Evolutionary conservation across 2,113 vertebrate species (phyloP), one percentile per base, ranked within the genome.

Genomic region (Erythrocercus mccallii): DNA sequence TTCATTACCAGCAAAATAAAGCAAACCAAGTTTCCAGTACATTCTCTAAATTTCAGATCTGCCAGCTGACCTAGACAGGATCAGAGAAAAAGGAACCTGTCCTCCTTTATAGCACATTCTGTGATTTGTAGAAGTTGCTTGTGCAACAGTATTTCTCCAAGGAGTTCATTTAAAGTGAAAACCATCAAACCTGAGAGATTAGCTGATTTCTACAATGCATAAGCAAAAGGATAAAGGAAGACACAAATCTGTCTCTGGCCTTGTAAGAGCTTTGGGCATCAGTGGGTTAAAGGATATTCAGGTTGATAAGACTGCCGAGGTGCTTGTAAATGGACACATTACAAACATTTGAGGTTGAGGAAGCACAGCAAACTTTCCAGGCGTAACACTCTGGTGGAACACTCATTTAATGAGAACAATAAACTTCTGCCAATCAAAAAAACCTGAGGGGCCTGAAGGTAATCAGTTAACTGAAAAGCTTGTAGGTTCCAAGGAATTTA

Each of bases 341-440:
- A 65, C 50, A 61, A 62, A 77, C 23, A 28, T 48, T 42, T 33
- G 42, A 40, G 79, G 62, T 48, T 92, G 70, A 82, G 64, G 81
- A 84, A 90, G 47, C 68, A 60, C 23, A 90, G 69, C 64, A 88
- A 93, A 78, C 51, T 51, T 78, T 81, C 82, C 56, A 81, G 5
- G 4, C 3, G 0, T 51, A 83, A 42, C 56, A n/a, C 56, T 88
- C 68, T 3, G 48, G 47, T 78, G 70, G 58, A 92, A 94, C 37
- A 85, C 35, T 80, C 51, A 48, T 69, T 87, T 94, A 92, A 91
- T 51, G 78, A 95, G 84, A 94, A 95, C 15, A 91, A 87, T 72
- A 85, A 45, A 89, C 69, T 85, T 45, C 94, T 91, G 91, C 80
- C 94, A 82, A 30, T 87, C 91, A 96, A 79, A 95, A 95, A 89